Evolutionary conservation across 1,140 invertebrate species (phyloP), one percentile per base, ranked within the genome.

Genomic region (Panagrolaimus sp.): DNA sequence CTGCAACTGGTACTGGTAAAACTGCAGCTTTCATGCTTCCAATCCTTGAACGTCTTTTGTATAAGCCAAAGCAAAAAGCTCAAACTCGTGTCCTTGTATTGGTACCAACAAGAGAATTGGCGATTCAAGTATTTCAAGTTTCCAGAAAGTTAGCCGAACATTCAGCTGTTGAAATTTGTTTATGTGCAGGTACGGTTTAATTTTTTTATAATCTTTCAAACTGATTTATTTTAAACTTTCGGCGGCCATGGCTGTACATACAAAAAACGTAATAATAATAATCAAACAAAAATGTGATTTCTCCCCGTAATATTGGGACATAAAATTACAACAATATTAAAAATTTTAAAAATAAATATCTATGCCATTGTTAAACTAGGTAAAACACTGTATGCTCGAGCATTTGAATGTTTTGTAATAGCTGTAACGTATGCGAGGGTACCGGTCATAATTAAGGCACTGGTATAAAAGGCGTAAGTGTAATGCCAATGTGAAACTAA

Each of bases 21-120:
- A 98, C 96, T 2, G 92, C 93, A 0, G 95, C 95, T 0, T 99
- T 97, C 83, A 96, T 98, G 92, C 85, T 99, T 71, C 96, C 96
- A 4, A 94, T 94, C 38, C 82, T 98, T 26, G 96, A 98, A 85
- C 87, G 96, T 74, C 86, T 98, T 65, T 83, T 98, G 3, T 96
- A 91, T 81, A 89, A 85, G 71, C 85, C 86, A 4, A 83, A 84
- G 64, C 84, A 87, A 47, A 87, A 88, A 67, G 84, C 87, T 46
- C 85, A 90, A 9, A 93, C 91, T 0, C 85, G 93, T 73, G 95
- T 98, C 9, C 86, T 98, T 12, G 90, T 98, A 17, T 84, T 99
- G 1, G 93, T 97, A 14, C 96, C 96, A 2, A 98, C 96, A 0
- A 87, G 96, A 86, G 96, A 99, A 85, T 86, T 98, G 73, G 80